A percentile compares a stretch with the other conserved stretches of the same genome.
phyloP scores from a whole-genome alignment of 2,113 vertebrate species.

The Rissa tridactyla region DNA sequence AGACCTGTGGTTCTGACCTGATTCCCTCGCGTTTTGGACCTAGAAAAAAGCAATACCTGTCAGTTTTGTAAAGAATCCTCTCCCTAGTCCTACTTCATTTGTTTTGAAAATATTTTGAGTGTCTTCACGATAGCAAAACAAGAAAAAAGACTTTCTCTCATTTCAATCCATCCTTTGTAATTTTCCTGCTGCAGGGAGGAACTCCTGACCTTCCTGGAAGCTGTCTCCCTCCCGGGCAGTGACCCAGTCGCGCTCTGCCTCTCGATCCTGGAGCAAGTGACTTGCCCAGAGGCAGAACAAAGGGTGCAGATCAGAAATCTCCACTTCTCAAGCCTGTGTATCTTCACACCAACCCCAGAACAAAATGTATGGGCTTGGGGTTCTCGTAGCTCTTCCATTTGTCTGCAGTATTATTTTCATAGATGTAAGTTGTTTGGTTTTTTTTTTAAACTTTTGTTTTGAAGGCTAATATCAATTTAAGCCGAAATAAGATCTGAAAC shows the following conservation, averaged over 20 bases:
- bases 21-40: not conserved
- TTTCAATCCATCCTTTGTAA: not conserved
- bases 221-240: rapidly evolving
- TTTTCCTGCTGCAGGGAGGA: not conserved
- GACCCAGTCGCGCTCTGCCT: not conserved
- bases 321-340: not conserved
- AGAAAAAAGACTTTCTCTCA: not conserved
- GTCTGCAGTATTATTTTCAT: not conserved
- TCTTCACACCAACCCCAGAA: not conserved
- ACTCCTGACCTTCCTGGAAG: not conserved
- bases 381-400: not conserved
- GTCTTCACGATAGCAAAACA: not conserved
- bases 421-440: not conserved
- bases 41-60: not conserved
- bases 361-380: not conserved
- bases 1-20: not conserved
- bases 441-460: not conserved
- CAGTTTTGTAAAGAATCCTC: not conserved
- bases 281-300: not conserved
- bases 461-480: not conserved
- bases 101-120: not conserved
- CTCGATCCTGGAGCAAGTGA: not conserved
- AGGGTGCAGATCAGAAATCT: not conserved
- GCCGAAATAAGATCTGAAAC: not conserved
- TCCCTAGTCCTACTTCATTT: not conserved